Conservation (phyloP, 2,797 vertebrate species). For the Malacoraja senta region DNA sequence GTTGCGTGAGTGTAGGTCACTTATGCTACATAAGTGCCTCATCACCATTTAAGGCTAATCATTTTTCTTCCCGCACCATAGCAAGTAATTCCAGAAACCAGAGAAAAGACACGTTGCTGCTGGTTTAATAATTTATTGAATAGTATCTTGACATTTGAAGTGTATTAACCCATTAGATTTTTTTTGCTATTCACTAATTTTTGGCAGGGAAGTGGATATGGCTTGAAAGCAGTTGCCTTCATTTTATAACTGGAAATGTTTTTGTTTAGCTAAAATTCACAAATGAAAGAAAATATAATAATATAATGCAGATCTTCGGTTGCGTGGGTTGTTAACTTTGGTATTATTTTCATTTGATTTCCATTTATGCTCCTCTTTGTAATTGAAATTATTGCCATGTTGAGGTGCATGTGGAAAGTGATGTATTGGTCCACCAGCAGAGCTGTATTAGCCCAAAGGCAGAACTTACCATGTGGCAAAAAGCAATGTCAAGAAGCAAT, state of each 20-base stretch:
- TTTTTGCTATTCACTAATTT: neutral
- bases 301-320: neutral
- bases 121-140: neutral
- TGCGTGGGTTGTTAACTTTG: neutral
- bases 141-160: neutral
- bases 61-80: neutral
- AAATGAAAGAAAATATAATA: slow-evolving; percentile 6
- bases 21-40: neutral
- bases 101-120: neutral
- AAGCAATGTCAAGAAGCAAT: neutral
- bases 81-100: neutral
- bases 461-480: neutral
- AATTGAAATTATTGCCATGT: slow-evolving; percentile 1
- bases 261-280: neutral
- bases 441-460: neutral
- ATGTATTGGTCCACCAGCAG: neutral
- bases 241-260: neutral
- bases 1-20: neutral
- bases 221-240: neutral
- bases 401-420: neutral
- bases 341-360: neutral
- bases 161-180: neutral
- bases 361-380: neutral
- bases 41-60: slow-evolving; percentile 1
- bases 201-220: neutral